These are phyloP conservation scores for Catharus bicknelli DNA, from an alignment of 2,113 vertebrate genomes.

Conservation along the genomic window DNA sequence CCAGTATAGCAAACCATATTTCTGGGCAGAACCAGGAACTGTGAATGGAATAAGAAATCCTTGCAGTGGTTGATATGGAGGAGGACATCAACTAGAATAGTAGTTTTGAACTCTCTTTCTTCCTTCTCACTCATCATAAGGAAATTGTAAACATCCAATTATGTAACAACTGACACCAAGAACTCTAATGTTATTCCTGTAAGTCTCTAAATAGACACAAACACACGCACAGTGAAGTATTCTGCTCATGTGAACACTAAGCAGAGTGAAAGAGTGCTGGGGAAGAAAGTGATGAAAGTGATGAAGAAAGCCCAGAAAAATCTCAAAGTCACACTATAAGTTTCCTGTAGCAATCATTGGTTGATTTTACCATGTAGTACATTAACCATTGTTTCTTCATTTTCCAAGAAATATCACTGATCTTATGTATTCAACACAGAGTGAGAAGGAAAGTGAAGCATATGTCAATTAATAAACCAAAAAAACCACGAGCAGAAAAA, in stretches of 20 bases:
- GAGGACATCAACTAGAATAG: neutral
- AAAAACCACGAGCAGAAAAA: neutral
- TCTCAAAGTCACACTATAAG: neutral
- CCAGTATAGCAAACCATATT: neutral
- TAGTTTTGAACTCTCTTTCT: neutral
- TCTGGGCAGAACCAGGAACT: neutral
- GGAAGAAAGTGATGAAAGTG: neutral
- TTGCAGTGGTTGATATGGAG: neutral
- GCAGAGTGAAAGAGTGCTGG: neutral
- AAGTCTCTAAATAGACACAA: neutral
- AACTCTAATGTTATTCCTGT: neutral
- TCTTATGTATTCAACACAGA: neutral
- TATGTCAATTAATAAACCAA: neutral
- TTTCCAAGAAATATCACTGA: neutral
- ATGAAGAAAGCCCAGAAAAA: neutral
- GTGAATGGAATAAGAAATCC: neutral
- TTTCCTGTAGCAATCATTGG: neutral
- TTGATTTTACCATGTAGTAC: neutral
- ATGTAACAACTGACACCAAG: neutral
- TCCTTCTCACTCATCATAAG: neutral
- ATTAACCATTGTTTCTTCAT: neutral
- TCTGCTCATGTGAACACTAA: neutral
- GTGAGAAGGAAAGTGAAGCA: neutral
- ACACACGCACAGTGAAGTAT: neutral
- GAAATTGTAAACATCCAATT: neutral